Conservation (phyloP, 2,888 invertebrate genomes). For the Melanotus villosus region DNA sequence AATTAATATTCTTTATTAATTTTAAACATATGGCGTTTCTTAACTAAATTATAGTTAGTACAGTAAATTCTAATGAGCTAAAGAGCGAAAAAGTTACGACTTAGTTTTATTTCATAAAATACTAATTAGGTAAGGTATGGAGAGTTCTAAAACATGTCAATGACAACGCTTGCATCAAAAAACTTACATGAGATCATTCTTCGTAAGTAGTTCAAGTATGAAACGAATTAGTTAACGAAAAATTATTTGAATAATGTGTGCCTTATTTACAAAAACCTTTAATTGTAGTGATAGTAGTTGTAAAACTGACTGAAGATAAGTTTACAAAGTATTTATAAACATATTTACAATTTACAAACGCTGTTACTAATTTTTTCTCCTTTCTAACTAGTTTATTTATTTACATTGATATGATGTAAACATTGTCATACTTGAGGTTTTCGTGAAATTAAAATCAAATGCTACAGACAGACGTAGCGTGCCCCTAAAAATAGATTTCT, state of each 20-base stretch:
- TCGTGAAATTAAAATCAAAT: background rate
- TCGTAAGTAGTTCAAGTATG: background rate
- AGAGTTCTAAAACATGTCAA: conserved; percentile 25
- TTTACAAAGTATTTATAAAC: conserved; percentile 39
- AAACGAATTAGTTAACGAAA: conserved; percentile 3
- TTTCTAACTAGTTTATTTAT: conserved; percentile 12
- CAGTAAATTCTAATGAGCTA: conserved; percentile 37
- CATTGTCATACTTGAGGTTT: conserved; percentile 28
- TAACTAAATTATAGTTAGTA: conserved; percentile 38
- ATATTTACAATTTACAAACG: conserved; percentile 40
- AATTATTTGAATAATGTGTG: conserved; percentile 18
- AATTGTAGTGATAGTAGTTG: conserved; percentile 1
- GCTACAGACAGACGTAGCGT: background rate
- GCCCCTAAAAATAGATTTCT: background rate
- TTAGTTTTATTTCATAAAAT: conserved; percentile 38
- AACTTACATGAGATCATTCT: background rate
- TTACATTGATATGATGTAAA: conserved; percentile 37
- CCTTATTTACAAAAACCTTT: conserved; percentile 15
- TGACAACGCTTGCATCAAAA: conserved; percentile 43
- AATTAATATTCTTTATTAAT: conserved; percentile 32
- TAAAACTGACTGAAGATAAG: background rate
- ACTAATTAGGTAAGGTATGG: conserved; percentile 33
- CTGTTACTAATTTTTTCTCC: background rate
- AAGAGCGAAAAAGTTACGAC: conserved; percentile 36
- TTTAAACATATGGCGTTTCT: conserved; percentile 39